These are phyloP conservation scores for Picus viridis DNA, from an alignment of 2,797 vertebrate species.

Conservation along the genomic window DNA sequence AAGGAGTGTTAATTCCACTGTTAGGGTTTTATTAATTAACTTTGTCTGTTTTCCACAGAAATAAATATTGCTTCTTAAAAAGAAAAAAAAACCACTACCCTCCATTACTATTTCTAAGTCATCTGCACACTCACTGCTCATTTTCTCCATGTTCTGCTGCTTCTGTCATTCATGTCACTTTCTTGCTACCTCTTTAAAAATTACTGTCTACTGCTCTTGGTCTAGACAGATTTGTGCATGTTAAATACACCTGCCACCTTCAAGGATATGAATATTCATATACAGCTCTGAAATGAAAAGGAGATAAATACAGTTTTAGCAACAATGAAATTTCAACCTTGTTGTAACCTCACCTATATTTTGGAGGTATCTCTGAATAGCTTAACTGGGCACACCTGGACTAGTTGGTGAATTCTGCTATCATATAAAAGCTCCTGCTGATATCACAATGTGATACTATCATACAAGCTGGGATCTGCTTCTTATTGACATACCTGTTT, in stretches of 20 bases:
- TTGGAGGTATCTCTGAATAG: neutral
- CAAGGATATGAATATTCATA: slow-evolving; percentile 33
- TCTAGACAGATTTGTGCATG: neutral
- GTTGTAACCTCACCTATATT: neutral
- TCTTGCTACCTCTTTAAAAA: neutral
- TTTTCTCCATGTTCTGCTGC: neutral
- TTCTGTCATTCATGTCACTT: neutral
- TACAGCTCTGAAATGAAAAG: neutral
- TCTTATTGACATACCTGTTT: neutral
- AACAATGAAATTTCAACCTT: slow-evolving; percentile 8
- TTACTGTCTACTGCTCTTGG: neutral
- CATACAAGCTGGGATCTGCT: neutral
- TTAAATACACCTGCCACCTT: slow-evolving; percentile 1
- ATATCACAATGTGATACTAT: neutral
- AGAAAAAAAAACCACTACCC: rapidly evolving
- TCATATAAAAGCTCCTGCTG: neutral
- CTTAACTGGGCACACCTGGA: neutral
- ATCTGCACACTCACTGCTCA: neutral
- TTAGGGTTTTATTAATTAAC: neutral
- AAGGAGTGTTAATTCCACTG: neutral
- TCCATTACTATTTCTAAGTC: neutral
- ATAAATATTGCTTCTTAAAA: neutral
- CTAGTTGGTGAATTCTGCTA: neutral
- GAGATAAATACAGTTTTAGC: slow-evolving; percentile 5
- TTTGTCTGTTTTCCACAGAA: neutral